phyloP scores from a whole-genome alignment of 2,797 vertebrate species.

The Sorex maritimensis region DNA sequence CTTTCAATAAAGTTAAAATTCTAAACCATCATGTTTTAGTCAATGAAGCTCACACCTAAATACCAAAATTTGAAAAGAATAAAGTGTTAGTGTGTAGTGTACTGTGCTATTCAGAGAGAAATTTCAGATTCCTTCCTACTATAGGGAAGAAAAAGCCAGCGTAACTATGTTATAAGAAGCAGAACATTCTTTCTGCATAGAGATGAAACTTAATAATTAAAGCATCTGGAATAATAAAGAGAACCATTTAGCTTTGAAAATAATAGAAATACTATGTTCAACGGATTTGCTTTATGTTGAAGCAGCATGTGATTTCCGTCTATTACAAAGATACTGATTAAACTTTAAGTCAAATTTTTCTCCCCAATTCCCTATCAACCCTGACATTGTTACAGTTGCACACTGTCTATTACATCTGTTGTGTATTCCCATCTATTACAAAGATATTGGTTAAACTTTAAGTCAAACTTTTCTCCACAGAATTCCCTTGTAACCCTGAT shows the following conservation, averaged over 20 bases:
- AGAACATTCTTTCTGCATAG: neutral
- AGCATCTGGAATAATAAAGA: neutral
- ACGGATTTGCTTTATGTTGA: slow-evolving; percentile 19
- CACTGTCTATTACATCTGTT: neutral
- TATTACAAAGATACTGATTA: slow-evolving; percentile 46
- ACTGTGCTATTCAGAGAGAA: slow-evolving; percentile 9
- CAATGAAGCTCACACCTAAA: slow-evolving; percentile 1
- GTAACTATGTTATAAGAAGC: neutral
- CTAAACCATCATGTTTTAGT: slow-evolving; percentile 31
- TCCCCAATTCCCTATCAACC: neutral
- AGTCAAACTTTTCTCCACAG: neutral
- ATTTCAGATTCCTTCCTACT: slow-evolving; percentile 29
- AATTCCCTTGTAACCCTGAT: slow-evolving; percentile 10
- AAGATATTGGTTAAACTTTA: slow-evolving; percentile 15
- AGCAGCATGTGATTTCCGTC: slow-evolving; percentile 22
- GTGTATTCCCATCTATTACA: slow-evolving; percentile 42
- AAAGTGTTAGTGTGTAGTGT: neutral
- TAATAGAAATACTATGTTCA: neutral
- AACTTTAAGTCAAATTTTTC: neutral
- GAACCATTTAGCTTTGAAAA: neutral
- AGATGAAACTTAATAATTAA: neutral
- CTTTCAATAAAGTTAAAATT: slow-evolving; percentile 31
- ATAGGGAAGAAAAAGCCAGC: neutral
- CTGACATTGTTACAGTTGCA: neutral
- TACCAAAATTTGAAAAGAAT: slow-evolving; percentile 58